A percentile compares a stretch with the other conserved stretches of the same genome.
phyloP scores from a whole-genome alignment of 1,140 invertebrate genomes.

The Drosophila sp. region DNA sequence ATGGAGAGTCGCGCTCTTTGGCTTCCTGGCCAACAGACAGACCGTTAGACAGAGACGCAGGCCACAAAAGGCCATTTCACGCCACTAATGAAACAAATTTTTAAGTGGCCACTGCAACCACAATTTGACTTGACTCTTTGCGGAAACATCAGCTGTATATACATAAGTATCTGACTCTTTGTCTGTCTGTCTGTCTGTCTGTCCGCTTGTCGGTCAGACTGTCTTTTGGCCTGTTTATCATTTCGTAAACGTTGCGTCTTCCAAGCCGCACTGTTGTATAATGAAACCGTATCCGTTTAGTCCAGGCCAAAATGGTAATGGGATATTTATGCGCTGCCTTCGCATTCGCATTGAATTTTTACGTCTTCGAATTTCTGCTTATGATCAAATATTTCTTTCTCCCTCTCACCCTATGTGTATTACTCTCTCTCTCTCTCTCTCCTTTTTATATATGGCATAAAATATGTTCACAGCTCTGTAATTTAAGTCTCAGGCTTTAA shows the following conservation, averaged over 20 bases:
- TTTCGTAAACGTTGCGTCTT: slow-evolving; percentile 56
- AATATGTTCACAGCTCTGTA: slow-evolving; percentile 63
- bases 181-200: slow-evolving; percentile 5
- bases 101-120: slow-evolving; percentile 67
- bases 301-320: slow-evolving; percentile 59
- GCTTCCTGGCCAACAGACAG: slow-evolving; percentile 31
- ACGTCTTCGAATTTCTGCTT: slow-evolving; percentile 71
- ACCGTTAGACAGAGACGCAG: slow-evolving; percentile 1
- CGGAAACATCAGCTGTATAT: slow-evolving; percentile 46
- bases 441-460: background rate
- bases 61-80: slow-evolving; percentile 73
- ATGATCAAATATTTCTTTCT: slow-evolving; percentile 68
- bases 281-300: slow-evolving; percentile 58
- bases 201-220: background rate
- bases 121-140: slow-evolving; percentile 48
- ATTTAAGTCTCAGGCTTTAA: slow-evolving; percentile 52
- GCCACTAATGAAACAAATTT: slow-evolving; percentile 80
- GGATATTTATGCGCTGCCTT: slow-evolving; percentile 66
- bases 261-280: slow-evolving; percentile 58
- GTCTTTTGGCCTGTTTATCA: slow-evolving; percentile 6
- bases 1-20: slow-evolving; percentile 39
- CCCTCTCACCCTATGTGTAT: background rate
- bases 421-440: background rate
- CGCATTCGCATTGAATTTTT: slow-evolving; percentile 29
- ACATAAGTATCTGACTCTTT: background rate